Percentiles rank a stretch among this genome's conserved stretches.
phyloP scores from a whole-genome alignment of 2,888 invertebrate species.

The Pecten maximus region DNA sequence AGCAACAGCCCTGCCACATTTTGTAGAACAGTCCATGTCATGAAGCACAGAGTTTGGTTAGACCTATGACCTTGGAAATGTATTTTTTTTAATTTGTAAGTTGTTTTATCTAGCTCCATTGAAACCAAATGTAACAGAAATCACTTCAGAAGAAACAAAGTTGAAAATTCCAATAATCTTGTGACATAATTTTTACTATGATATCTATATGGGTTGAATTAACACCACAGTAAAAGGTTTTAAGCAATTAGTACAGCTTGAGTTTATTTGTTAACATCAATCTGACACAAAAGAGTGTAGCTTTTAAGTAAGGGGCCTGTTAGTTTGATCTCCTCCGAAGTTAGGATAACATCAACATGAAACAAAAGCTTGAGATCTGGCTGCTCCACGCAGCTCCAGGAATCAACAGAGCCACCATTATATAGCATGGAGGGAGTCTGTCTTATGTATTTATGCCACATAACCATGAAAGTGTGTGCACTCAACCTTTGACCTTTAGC shows the following conservation, averaged over 20 bases:
- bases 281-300: slow-evolving; percentile 2
- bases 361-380: slow-evolving; percentile 3
- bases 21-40: neutral
- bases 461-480: slow-evolving; percentile 35
- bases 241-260: slow-evolving; percentile 4
- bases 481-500: slow-evolving; percentile 31
- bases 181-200: neutral
- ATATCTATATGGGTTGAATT: slow-evolving; percentile 20
- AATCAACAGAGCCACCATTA: neutral
- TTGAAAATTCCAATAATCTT: neutral
- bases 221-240: neutral
- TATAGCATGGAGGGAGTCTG: neutral
- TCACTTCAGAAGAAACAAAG: neutral
- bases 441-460: slow-evolving; percentile 33
- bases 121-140: neutral
- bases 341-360: slow-evolving; percentile 30
- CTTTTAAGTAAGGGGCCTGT: neutral
- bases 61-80: neutral
- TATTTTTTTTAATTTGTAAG: neutral
- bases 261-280: slow-evolving; percentile 25
- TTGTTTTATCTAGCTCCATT: neutral
- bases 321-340: slow-evolving; percentile 15
- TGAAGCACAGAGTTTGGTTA: neutral
- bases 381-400: neutral
- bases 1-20: neutral